These are phyloP conservation scores for Monoplex corrugatus DNA, from an alignment of 2,888 invertebrate species.

Conservation along the genomic window DNA sequence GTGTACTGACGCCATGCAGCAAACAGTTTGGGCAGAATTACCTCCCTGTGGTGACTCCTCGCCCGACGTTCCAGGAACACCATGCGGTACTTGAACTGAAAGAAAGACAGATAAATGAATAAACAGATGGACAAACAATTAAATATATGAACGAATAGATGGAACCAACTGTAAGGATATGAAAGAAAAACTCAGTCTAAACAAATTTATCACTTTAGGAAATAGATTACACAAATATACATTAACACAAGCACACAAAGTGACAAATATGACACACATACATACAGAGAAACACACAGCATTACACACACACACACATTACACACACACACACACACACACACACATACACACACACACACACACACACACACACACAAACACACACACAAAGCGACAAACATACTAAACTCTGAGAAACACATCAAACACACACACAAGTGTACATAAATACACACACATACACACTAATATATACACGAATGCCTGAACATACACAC, in stretches of 20 bases:
- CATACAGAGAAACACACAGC: neutral
- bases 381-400: too few relatives aligned
- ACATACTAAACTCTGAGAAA: too few relatives aligned
- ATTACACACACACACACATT: neutral
- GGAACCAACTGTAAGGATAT: too few relatives aligned
- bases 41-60: constrained; percentile 63
- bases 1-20: constrained; percentile 72
- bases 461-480: too few relatives aligned
- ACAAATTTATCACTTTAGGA: too few relatives aligned
- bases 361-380: neutral
- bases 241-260: too few relatives aligned
- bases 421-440: neutral
- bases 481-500: too few relatives aligned
- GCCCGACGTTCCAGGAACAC: constrained; percentile 76
- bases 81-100: constrained; percentile 75
- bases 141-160: neutral
- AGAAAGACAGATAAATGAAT: too few relatives aligned
- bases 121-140: neutral
- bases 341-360: neutral
- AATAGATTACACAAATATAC: too few relatives aligned
- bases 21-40: constrained; percentile 65
- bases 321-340: too few relatives aligned
- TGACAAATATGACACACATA: neutral
- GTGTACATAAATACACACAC: neutral
- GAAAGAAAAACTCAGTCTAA: too few relatives aligned